These are phyloP conservation scores for Stratiomys singularior DNA, from an alignment of 2,888 invertebrate species.

Conservation along the genomic window DNA sequence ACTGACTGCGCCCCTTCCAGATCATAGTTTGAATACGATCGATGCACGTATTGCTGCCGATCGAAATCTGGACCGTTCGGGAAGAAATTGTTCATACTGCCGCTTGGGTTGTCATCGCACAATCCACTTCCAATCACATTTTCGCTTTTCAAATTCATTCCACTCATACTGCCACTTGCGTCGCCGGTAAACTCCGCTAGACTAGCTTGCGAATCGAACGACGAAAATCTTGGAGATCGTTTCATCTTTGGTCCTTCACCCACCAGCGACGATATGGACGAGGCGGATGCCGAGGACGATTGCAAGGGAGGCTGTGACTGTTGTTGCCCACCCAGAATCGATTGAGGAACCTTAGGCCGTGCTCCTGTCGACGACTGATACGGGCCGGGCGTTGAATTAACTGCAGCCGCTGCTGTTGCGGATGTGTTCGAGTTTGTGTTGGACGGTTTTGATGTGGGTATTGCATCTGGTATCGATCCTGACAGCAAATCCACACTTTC, in stretches of 20 bases:
- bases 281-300: constrained; percentile 53
- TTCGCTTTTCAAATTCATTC: neutral
- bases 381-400: constrained; percentile 46
- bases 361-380: constrained; percentile 72
- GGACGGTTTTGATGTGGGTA: neutral
- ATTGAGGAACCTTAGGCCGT: constrained; percentile 76
- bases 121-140: neutral
- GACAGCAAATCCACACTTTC: neutral
- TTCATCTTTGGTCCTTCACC: constrained; percentile 62
- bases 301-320: constrained; percentile 60
- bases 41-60: constrained; percentile 60
- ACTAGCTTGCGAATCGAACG: constrained; percentile 66
- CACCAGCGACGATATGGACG: constrained; percentile 48
- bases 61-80: constrained; percentile 49
- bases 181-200: constrained; percentile 62
- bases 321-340: constrained; percentile 52
- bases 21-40: constrained; percentile 65
- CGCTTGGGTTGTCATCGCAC: constrained; percentile 5
- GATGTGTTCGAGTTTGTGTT: constrained; percentile 40
- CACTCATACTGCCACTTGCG: neutral
- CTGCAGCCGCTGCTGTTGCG: constrained; percentile 66
- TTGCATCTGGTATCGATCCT: constrained; percentile 15
- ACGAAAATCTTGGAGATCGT: constrained; percentile 64
- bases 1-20: constrained; percentile 53
- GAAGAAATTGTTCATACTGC: constrained; percentile 36